Evolutionary conservation across 2,113 vertebrate genomes (phyloP).

Genomic region (Amphilophus citrinellus): DNA sequence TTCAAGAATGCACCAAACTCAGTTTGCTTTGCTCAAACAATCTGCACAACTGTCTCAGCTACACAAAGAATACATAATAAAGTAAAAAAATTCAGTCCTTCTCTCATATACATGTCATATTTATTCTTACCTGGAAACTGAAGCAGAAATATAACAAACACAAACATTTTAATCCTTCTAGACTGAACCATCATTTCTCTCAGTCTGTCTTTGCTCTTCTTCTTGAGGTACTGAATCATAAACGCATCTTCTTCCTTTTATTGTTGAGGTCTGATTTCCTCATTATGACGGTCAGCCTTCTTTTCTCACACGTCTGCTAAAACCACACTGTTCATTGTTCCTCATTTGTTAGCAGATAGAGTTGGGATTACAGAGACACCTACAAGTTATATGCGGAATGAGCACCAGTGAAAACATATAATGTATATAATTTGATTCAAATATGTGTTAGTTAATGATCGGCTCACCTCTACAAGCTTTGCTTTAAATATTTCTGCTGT

Average conservation of each 20-base stretch:
- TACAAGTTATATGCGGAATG: background rate
- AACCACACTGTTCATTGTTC: background rate
- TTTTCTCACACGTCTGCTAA: background rate
- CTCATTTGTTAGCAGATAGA: background rate
- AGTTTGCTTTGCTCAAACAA: too few species aligned
- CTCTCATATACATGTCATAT: background rate
- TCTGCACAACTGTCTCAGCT: too few species aligned
- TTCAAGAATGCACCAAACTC: too few species aligned
- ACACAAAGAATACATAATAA: too few species aligned
- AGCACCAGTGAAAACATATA: background rate
- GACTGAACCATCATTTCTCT: background rate
- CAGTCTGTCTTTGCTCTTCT: background rate
- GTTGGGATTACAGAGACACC: background rate
- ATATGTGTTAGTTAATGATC: too few species aligned
- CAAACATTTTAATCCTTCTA: background rate
- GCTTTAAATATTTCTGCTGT: too few species aligned
- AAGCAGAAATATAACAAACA: background rate
- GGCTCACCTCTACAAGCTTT: too few species aligned
- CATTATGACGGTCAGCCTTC: background rate
- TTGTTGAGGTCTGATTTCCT: background rate
- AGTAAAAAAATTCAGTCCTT: background rate
- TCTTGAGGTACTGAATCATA: background rate
- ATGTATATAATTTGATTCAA: too few species aligned
- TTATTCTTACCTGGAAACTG: background rate
- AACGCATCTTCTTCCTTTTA: background rate